phyloP scores from a whole-genome alignment of 2,888 invertebrate species.

The Aporophyla nigra region DNA sequence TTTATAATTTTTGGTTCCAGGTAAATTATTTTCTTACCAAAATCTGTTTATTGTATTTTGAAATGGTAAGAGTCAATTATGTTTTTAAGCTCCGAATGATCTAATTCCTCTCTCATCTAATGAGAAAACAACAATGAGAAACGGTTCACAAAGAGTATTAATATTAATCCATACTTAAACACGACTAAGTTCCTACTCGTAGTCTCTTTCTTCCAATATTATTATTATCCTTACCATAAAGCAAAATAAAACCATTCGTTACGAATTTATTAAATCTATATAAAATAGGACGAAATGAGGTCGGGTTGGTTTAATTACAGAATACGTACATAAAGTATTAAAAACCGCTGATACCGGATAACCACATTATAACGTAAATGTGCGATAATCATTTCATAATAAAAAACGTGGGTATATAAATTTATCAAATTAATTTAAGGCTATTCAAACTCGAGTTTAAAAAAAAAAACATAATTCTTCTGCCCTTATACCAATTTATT shows the following conservation, averaged over 20 bases:
- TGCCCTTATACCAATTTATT: too few relatives aligned
- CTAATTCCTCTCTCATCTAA: neutral
- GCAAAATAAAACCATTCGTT: neutral
- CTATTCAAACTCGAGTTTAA: neutral
- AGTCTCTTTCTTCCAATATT: slow-evolving; percentile 3
- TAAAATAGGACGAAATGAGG: slow-evolving; percentile 10
- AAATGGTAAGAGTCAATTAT: too few relatives aligned
- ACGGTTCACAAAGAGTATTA: slow-evolving; percentile 4
- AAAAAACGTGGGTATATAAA: slow-evolving; percentile 8
- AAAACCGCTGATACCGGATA: slow-evolving; percentile 13
- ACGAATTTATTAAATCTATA: slow-evolving; percentile 21
- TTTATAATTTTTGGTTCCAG: neutral
- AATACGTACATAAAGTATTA: neutral
- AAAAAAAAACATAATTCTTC: neutral
- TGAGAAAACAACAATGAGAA: neutral
- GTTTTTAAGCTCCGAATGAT: neutral
- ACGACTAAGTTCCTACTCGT: neutral
- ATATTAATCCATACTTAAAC: neutral
- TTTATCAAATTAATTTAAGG: neutral
- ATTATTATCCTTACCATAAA: neutral
- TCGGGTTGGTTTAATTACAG: slow-evolving; percentile 11
- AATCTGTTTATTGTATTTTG: neutral
- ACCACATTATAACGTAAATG: neutral
- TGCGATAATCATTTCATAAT: slow-evolving; percentile 17
- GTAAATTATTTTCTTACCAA: neutral